A percentile compares a stretch with the other conserved stretches of the same genome.
phyloP scores from a whole-genome alignment of 2,113 vertebrate genomes.

The Lethenteron reissneri region DNA sequence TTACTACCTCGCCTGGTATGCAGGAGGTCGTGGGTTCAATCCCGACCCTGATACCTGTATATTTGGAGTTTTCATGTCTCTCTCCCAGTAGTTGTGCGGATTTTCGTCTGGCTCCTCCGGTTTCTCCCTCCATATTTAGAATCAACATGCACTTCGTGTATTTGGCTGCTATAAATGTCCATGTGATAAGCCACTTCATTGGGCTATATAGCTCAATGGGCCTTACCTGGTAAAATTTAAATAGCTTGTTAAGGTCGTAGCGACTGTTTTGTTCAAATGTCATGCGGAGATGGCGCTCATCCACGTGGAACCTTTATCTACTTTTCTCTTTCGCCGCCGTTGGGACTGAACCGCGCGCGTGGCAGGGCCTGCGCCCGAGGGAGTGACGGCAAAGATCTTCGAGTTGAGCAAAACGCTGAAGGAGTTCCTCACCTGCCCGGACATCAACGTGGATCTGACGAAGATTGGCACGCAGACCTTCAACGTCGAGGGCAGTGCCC shows the following conservation, averaged over 20 bases:
- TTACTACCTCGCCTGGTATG: too few relatives aligned
- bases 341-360: neutral
- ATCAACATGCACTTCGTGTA: too few relatives aligned
- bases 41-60: too few relatives aligned
- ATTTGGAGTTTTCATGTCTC: too few relatives aligned
- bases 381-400: conserved; percentile 77
- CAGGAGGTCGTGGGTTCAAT: too few relatives aligned
- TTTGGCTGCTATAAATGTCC: too few relatives aligned
- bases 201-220: neutral
- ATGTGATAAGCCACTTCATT: too few relatives aligned
- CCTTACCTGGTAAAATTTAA: neutral
- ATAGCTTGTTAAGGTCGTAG: neutral
- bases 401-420: conserved; percentile 79
- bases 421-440: conserved; percentile 80
- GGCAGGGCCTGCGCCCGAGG: conserved; percentile 75
- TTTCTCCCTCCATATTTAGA: too few relatives aligned
- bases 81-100: too few relatives aligned
- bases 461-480: conserved; percentile 79
- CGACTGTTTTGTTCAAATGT: neutral
- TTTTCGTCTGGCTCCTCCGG: too few relatives aligned
- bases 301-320: too few relatives aligned
- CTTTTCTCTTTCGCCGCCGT: neutral
- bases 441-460: conserved; percentile 59
- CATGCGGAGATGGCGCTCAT: neutral
- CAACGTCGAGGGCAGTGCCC: conserved; percentile 82